phyloP scores from a whole-genome alignment of 1,140 invertebrate species.

The Argopecten irradians region DNA sequence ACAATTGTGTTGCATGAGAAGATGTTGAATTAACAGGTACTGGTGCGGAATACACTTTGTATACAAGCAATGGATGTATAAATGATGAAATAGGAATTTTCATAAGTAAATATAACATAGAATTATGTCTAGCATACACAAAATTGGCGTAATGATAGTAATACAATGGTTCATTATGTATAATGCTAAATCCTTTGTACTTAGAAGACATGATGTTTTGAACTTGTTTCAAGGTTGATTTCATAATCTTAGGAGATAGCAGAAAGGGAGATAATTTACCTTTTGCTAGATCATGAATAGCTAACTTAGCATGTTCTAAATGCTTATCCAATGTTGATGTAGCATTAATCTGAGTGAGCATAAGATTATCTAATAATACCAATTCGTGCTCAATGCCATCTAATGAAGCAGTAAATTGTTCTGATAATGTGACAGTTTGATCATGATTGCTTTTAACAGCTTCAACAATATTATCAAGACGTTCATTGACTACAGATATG shows the following conservation, averaged over 20 bases:
- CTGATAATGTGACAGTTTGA: background rate
- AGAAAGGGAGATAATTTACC: constrained; percentile 36
- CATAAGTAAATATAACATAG: constrained; percentile 24
- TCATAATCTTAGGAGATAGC: background rate
- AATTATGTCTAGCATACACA: constrained; percentile 34
- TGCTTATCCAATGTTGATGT: constrained; percentile 27
- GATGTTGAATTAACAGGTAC: constrained; percentile 40
- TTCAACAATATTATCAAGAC: background rate
- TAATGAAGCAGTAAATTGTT: background rate
- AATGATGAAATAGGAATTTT: constrained; percentile 41
- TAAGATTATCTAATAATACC: background rate
- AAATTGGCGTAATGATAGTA: constrained; percentile 37
- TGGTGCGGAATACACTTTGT: constrained; percentile 27
- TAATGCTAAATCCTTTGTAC: constrained; percentile 31
- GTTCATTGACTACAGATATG: constrained; percentile 1
- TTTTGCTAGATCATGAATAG: constrained; percentile 25
- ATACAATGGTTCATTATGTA: constrained; percentile 19
- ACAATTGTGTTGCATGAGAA: constrained; percentile 36
- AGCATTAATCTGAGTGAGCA: constrained; percentile 1
- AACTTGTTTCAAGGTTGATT: background rate
- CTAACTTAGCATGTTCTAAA: constrained; percentile 34
- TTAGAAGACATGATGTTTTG: background rate
- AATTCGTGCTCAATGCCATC: background rate
- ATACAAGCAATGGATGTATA: background rate
- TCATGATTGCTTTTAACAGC: constrained; percentile 20